Percentiles rank a stretch among this genome's conserved stretches.
These are phyloP conservation scores for Cephus cinctus DNA, from an alignment of 1,140 invertebrate genomes.

Conservation along the genomic window DNA sequence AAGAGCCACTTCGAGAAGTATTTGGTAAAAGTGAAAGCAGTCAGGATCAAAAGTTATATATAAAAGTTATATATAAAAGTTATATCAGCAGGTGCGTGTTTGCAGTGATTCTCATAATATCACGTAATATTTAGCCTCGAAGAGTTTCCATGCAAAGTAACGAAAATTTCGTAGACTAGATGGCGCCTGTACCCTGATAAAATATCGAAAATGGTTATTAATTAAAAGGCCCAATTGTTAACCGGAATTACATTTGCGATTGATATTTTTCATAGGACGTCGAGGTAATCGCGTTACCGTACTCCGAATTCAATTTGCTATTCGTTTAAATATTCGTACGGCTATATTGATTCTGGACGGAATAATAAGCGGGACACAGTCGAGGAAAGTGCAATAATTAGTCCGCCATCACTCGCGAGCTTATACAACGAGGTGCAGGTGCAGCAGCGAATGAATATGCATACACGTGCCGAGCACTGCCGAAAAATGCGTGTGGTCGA, in stretches of 20 bases:
- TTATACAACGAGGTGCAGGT: no score
- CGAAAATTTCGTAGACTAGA: no score
- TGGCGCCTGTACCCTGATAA: constrained; percentile 1
- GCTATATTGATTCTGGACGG: constrained; percentile 26
- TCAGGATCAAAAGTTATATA: no score
- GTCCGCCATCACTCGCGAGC: no score
- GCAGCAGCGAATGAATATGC: not conserved
- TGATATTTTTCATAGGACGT: constrained; percentile 45
- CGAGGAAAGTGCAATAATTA: constrained; percentile 25
- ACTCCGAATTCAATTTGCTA: constrained; percentile 47
- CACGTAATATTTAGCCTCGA: constrained; percentile 23
- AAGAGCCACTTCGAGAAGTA: no score
- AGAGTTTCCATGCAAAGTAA: no score
- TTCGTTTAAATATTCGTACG: constrained; percentile 18
- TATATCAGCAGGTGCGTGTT: constrained; percentile 26
- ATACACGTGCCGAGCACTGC: not conserved
- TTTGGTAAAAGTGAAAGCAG: no score
- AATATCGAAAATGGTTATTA: constrained; percentile 48
- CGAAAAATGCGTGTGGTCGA: not conserved
- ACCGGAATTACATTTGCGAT: constrained; percentile 46
- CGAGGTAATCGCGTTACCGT: constrained; percentile 46
- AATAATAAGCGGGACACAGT: constrained; percentile 25
- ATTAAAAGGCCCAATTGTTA: constrained; percentile 48
- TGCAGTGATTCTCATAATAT: constrained; percentile 30
- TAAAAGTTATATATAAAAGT: no score